These are phyloP conservation scores for Dendronephthya gigantea DNA, from an alignment of 64 coral and sea anemone genomes.

Conservation along the genomic window DNA sequence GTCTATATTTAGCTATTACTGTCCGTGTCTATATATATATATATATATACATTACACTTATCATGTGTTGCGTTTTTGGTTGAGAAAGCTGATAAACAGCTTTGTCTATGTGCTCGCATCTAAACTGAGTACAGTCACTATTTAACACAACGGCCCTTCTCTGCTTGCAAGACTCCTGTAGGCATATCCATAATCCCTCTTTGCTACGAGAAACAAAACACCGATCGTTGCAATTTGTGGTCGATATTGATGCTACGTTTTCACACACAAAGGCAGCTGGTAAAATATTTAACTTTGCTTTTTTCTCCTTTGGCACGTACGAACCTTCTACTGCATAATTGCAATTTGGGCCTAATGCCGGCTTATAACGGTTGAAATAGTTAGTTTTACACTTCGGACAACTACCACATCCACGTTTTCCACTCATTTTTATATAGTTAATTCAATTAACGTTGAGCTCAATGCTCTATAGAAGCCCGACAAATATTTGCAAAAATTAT, in stretches of 20 bases:
- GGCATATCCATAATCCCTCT: neutral
- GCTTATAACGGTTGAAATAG: neutral
- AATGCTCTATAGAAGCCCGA: too few relatives aligned
- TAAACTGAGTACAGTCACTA: neutral
- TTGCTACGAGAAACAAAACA: neutral
- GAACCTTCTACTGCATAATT: neutral
- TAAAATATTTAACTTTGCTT: neutral
- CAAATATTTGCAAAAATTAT: too few relatives aligned
- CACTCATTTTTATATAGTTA: too few relatives aligned
- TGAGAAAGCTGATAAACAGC: neutral
- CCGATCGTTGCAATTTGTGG: neutral
- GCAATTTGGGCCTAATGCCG: neutral
- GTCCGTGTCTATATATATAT: too few relatives aligned
- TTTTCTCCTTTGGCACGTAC: neutral
- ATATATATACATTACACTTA: too few relatives aligned
- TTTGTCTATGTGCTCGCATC: slow-evolving; percentile 7
- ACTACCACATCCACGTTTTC: neutral
- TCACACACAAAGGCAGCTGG: neutral
- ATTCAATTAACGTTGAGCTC: too few relatives aligned
- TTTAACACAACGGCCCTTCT: neutral
- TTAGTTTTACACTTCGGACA: neutral
- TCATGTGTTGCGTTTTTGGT: neutral
- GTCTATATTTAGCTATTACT: too few relatives aligned
- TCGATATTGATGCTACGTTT: neutral
- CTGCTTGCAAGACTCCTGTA: neutral